Base-by-base conservation (phyloP, 2,113 vertebrate species). In the Tretioscincus oriximinensis region DNA sequence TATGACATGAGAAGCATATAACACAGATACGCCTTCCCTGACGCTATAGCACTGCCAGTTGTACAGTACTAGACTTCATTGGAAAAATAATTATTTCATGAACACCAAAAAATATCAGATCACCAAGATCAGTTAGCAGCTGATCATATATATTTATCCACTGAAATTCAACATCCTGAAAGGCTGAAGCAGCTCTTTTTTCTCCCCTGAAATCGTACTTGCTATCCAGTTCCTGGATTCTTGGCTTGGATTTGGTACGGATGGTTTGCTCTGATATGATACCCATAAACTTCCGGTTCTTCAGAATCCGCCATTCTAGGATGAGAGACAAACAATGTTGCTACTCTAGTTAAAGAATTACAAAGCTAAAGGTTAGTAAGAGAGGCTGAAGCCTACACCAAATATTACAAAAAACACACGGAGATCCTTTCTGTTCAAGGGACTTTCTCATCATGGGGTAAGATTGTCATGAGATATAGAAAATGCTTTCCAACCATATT, bases 251-350 rank as follows among this genome's bases (percentile, higher is more conserved):
- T 86, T 93, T 96, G 0, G 95, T 96, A 47, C 97, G 93, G 85
- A 98, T 96, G 88, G 95, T 97, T 90, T 98, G 97, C 73, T 97
- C 96, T 0, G 86, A 91, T 29, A 98, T 85, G 11, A 95, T 96
- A 21, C 97, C 97, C 89, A 98, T 84, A 68, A 97, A 97, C 82
- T 95, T 95, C 8, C 97, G 90, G 92, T 98, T 97, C 86, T 96
- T 97, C 90, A 98, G 77, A 68, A 97, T 88, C 71, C 96, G 96
- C 93, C 96, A 96, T 63, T 97, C 97, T 98, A 89, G 14, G 10
- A 66, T 47, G 21, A 9, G 16, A 35, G 1, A 63, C 3, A 54
- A 49, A 3, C 29, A 63, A 26, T 16, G 26, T 12, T n/a, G 22
- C 21, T 18, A 71, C 54, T 8, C 20, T 49, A 26, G 77, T 20